Evolutionary conservation across 2,113 vertebrate genomes (phyloP).

Genomic region (Egretta garzetta): DNA sequence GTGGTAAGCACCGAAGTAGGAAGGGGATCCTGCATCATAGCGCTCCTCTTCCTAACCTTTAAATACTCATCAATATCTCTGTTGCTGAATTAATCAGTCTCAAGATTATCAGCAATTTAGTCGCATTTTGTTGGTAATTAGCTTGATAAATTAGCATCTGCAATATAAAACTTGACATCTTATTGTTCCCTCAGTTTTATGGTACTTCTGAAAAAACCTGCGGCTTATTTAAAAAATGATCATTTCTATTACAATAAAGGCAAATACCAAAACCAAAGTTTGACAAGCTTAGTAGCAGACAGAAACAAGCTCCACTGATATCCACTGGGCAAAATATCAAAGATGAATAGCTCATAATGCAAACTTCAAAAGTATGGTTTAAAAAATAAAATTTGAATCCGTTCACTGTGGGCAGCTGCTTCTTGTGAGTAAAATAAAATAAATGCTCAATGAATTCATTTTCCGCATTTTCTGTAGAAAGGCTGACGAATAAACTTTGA

Average conservation of each 20-base stretch:
- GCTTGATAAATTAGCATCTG: conserved; percentile 83
- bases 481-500: conserved; percentile 43
- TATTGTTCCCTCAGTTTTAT: conserved; percentile 77
- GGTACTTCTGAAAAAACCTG: conserved; percentile 69
- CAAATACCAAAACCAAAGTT: conserved; percentile 75
- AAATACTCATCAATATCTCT: conserved; percentile 73
- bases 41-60: conserved; percentile 68
- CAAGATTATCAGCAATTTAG: conserved; percentile 81
- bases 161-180: conserved; percentile 79
- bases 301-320: conserved; percentile 62
- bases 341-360: conserved; percentile 62
- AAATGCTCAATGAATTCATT: conserved; percentile 52
- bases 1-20: conserved; percentile 45
- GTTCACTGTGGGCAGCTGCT: conserved; percentile 64
- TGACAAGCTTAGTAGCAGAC: conserved; percentile 65
- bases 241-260: conserved; percentile 67
- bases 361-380: conserved; percentile 70
- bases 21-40: conserved; percentile 31
- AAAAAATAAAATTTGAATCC: conserved; percentile 68
- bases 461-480: conserved; percentile 54
- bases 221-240: conserved; percentile 71
- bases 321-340: conserved; percentile 76
- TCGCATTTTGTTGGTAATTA: conserved; percentile 82
- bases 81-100: conserved; percentile 77
- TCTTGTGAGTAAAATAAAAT: conserved; percentile 59